Percentiles rank a stretch among this genome's conserved stretches.
Conservation (phyloP, 2,888 invertebrate genomes). For the Ethmia dodecea region DNA sequence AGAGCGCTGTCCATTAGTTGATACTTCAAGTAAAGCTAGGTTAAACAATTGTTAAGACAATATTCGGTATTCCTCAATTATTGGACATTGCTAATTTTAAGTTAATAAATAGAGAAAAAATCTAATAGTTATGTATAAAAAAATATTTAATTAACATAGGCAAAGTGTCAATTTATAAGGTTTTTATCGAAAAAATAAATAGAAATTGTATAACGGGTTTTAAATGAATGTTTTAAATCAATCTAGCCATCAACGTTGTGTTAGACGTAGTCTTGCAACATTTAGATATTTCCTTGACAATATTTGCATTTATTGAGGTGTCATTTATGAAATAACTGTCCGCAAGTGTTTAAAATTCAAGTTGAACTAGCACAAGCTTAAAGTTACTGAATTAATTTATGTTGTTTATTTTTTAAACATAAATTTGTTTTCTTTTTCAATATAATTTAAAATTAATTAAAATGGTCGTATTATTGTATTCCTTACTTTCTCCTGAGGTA, state of each 20-base stretch:
- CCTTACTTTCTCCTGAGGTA: not conserved
- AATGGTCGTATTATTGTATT: slow-evolving; percentile 3
- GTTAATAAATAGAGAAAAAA: not conserved
- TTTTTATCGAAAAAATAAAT: not conserved
- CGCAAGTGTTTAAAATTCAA: slow-evolving; percentile 4
- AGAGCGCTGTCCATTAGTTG: slow-evolving; percentile 5
- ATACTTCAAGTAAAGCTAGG: slow-evolving; percentile 4
- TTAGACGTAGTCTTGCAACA: too few relatives aligned
- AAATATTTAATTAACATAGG: not conserved
- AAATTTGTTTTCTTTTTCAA: slow-evolving; percentile 27
- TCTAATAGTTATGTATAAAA: not conserved
- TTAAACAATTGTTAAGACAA: slow-evolving; percentile 8
- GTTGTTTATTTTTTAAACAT: slow-evolving; percentile 25
- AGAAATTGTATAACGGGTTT: not conserved
- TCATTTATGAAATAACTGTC: slow-evolving; percentile 7
- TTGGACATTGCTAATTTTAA: slow-evolving; percentile 2
- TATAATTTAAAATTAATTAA: slow-evolving; percentile 33
- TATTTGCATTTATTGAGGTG: slow-evolving; percentile 25
- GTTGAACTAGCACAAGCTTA: slow-evolving; percentile 26
- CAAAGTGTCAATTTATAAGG: not conserved
- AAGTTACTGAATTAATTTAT: slow-evolving; percentile 18
- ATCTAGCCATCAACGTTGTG: too few relatives aligned
- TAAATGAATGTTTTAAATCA: not conserved
- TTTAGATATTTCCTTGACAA: not conserved
- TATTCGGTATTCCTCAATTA: slow-evolving; percentile 9